Base-by-base conservation (phyloP, 2,888 invertebrate genomes). In the Cistogaster globosa region DNA sequence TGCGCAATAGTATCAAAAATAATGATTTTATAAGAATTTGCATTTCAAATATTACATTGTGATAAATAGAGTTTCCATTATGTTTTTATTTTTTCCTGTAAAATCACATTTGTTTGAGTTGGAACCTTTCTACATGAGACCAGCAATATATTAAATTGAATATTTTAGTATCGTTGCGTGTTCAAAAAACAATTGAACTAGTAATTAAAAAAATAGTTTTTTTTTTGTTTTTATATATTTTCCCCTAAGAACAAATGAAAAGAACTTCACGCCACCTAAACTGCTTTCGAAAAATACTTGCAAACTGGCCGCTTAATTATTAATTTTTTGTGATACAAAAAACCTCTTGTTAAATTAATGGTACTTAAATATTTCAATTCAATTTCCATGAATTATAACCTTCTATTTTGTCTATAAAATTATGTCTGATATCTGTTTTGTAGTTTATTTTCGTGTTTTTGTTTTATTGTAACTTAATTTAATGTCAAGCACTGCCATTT, bases 401-500 rank as follows among this genome's bases (percentile, higher is more conserved):
- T 57, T 12, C 55, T 38, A 14, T 20, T 22, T 22, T 48, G 48
- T 8, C n/a, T 51, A 11, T 38, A 36, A 63, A 63, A 42, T 42
- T 7, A 22, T 63, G 11, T 36, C 32, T 76, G 18, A 1, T 58
- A 45, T 53, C 42, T 42, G 12, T 11, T 18, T 45, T 7, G 38
- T 57, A 48, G 65, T 58, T 48, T 68, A 45, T 78, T 78, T 62
- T 71, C 74, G 55, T 78, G 82, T 82, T 82, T 78, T 82, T 82
- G 81, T 84, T 84, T 85, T 76, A 79, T 78, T 84, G 83, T 86
- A 87, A 88, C 87, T 86, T 86, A 85, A 87, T 87, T 87, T 87
- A 86, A 88, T 86, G 84, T 84, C 86, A 86, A 86, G 86, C 76
- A 80, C 87, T 86, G 86, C 84, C 84, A 87, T 87, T 88, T 87